phyloP scores from a whole-genome alignment of 2,888 invertebrate genomes.

The Isotomurus palustris region DNA sequence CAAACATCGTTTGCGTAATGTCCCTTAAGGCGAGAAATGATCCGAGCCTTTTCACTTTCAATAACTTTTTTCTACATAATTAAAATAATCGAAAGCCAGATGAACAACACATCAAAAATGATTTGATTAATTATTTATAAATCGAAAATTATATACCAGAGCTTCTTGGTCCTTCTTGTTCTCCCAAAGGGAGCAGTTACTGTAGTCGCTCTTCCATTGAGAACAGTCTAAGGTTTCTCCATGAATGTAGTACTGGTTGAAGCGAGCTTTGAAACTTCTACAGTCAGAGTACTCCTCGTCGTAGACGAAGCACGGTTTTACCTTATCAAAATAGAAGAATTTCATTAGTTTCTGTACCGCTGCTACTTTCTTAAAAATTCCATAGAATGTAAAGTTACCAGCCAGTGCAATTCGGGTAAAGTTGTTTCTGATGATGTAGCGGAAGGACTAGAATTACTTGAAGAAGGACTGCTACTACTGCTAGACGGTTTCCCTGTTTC shows the following conservation, averaged over 20 bases:
- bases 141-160: constrained; percentile 59
- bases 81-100: not conserved
- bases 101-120: not conserved
- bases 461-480: too few species aligned
- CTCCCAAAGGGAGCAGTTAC: constrained; percentile 68
- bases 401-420: too few species aligned
- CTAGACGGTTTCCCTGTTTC: too few species aligned
- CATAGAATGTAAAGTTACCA: too few species aligned
- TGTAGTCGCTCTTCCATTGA: constrained; percentile 72
- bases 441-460: too few species aligned
- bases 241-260: constrained; percentile 79
- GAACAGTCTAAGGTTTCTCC: constrained; percentile 69
- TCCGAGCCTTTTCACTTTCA: constrained; percentile 64
- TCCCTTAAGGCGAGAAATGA: constrained; percentile 59
- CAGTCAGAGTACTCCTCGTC: constrained; percentile 78
- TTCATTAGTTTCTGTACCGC: not conserved
- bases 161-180: constrained; percentile 61
- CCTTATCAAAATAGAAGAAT: too few species aligned
- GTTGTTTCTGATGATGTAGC: too few species aligned
- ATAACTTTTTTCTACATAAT: constrained; percentile 60
- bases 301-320: constrained; percentile 73
- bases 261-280: constrained; percentile 65
- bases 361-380: too few species aligned
- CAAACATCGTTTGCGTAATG: constrained; percentile 74
- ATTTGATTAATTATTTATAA: constrained; percentile 5